phyloP scores from a whole-genome alignment of 2,888 invertebrate species.

The Tanypteryx hageni region DNA sequence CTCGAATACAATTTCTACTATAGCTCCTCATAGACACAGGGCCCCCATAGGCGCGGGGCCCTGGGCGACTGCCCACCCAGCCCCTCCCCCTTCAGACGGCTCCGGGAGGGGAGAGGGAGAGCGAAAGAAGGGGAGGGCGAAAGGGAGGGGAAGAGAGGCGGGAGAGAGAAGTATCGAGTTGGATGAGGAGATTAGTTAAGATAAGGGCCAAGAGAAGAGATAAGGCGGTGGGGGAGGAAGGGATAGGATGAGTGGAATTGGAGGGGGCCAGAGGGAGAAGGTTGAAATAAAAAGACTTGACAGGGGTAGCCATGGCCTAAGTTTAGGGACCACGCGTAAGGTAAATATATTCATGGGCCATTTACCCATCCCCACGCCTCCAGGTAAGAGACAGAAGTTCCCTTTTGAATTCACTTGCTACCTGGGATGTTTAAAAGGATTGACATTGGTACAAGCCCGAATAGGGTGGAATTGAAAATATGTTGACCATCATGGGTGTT shows the following conservation, averaged over 20 bases:
- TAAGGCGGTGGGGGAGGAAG: not conserved
- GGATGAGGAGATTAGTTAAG: slow-evolving; percentile 23
- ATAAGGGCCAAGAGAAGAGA: not conserved
- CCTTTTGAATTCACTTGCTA: slow-evolving; percentile 25
- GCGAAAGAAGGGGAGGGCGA: not conserved
- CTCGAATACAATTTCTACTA: too few relatives aligned
- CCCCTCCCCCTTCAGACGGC: too few relatives aligned
- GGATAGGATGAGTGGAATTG: not conserved
- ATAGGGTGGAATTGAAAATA: slow-evolving; percentile 51
- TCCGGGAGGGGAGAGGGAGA: too few relatives aligned
- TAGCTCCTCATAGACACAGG: too few relatives aligned
- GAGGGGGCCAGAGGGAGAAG: not conserved
- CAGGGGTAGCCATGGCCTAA: slow-evolving; percentile 46
- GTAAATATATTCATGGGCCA: slow-evolving; percentile 59
- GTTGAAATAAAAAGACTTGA: slow-evolving; percentile 37
- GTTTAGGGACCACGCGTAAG: slow-evolving; percentile 38
- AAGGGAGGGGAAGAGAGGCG: not conserved
- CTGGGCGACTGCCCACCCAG: too few relatives aligned
- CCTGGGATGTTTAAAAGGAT: slow-evolving; percentile 43
- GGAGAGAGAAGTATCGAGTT: not conserved
- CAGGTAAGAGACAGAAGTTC: slow-evolving; percentile 43
- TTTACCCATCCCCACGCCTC: slow-evolving; percentile 17
- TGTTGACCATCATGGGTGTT: slow-evolving; percentile 61
- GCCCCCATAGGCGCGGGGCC: too few relatives aligned
- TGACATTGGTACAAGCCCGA: slow-evolving; percentile 4